Percentiles rank a stretch among this genome's conserved stretches.
Conservation (phyloP, 2,113 vertebrate genomes). For the Tamias sibiricus region DNA sequence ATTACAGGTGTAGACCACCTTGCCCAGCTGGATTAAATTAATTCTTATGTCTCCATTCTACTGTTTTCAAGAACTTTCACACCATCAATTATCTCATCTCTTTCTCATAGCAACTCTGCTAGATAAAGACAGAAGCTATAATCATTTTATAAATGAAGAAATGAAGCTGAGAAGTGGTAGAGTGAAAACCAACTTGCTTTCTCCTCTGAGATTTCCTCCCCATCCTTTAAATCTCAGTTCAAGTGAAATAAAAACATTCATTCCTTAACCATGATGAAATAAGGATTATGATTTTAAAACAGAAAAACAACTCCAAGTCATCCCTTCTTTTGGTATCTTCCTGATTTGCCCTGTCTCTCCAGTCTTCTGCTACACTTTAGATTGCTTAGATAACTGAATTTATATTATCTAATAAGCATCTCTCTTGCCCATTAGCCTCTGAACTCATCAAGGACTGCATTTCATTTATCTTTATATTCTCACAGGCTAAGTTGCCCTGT, state of each 20-base stretch:
- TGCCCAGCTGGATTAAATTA: not conserved
- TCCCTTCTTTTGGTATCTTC: not conserved
- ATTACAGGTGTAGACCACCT: not conserved
- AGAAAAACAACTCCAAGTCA: not conserved
- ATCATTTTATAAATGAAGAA: slow-evolving; percentile 39
- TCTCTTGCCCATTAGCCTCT: not conserved
- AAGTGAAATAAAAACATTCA: slow-evolving; percentile 20
- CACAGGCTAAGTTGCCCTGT: not conserved
- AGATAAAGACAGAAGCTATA: not conserved
- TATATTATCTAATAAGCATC: not conserved
- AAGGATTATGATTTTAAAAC: not conserved
- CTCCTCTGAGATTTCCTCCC: not conserved
- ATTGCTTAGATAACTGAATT: slow-evolving; percentile 29
- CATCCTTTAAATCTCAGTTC: not conserved
- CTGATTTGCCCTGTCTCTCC: not conserved
- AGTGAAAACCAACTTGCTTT: not conserved
- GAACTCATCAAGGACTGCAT: not conserved
- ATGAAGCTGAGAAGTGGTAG: not conserved
- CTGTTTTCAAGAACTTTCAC: not conserved
- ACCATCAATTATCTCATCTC: too few species aligned
- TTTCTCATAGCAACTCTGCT: not conserved
- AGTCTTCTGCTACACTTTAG: not conserved
- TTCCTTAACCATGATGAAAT: not conserved
- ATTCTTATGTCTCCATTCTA: not conserved
- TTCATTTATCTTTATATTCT: slow-evolving; percentile 42